Base-by-base conservation (phyloP, 2,113 vertebrate genomes). In the Echinops telfairi region DNA sequence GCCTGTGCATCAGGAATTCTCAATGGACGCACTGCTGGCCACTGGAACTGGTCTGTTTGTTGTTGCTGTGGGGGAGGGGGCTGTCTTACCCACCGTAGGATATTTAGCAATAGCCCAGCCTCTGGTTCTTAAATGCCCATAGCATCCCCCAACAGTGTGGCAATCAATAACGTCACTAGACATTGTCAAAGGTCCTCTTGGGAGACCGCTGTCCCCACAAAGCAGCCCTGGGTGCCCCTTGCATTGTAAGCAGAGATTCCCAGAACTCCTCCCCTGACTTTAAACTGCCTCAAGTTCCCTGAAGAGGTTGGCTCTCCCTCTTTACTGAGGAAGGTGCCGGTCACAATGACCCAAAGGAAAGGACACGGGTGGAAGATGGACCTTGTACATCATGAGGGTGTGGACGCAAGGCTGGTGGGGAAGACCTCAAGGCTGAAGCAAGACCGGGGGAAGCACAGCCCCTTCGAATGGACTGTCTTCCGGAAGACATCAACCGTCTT, bases 301-400 rank as follows among this genome's bases (percentile, higher is more conserved):
- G 15, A 70, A 78, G 20, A 58, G n/a, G 40, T 7, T 53, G 47
- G 47, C 47, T 53, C 5, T 53, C 47, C 40, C 47, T 53, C 47
- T 53, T 53, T 53, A 53, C 1, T 25, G 9, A 23, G 22, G 53
- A 6, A 78, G 22, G 11, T 64, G 15, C 15, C 0, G 25, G 27
- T 29, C 33, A 53, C 16, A 31, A 25, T 0, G 0, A 1, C 73
- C 25, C 17, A 4, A 4, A 60, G 7, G 27, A 19, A 75, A 89
- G 19, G 47, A 0, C 14, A 16, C 17, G 10, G 17, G 14, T 31
- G 0, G 38, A 84, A 0, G 0, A 19, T 5, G 10, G 7, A 1
- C 36, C 8, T 73, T 77, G 7, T 2, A 6, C 15, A 10, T 33
- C 68, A 6, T n/a, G 40, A 64, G 66, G 14, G 17, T 14, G 6